These are phyloP conservation scores for Adelges cooleyi DNA, from an alignment of 1,140 invertebrate species.

Conservation along the genomic window DNA sequence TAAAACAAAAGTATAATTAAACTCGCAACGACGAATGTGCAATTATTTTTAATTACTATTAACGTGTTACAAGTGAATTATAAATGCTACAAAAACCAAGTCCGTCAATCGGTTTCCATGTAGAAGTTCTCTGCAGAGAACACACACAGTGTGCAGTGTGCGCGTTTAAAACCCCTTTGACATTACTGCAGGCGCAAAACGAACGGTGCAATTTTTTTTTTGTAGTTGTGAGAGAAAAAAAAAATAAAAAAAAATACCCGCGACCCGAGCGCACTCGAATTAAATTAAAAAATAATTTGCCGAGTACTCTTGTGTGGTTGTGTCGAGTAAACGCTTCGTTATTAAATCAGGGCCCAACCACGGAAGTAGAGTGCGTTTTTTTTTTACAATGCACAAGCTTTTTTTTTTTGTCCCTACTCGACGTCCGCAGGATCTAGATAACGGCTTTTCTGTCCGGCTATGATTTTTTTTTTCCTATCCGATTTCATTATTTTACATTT, in stretches of 20 bases:
- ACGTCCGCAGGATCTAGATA: conserved; percentile 17
- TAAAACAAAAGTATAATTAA: too few species aligned
- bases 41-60: too few species aligned
- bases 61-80: too few species aligned
- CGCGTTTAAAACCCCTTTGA: too few species aligned
- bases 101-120: too few species aligned
- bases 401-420: background rate
- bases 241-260: background rate
- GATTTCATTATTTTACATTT: background rate
- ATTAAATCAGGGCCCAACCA: conserved; percentile 4
- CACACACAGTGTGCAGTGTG: background rate
- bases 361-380: conserved; percentile 10
- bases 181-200: too few species aligned
- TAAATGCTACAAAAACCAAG: too few species aligned
- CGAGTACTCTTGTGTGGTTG: conserved; percentile 11
- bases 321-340: background rate
- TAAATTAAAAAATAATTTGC: conserved; percentile 16
- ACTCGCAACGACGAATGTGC: too few species aligned
- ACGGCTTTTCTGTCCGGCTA: conserved; percentile 10
- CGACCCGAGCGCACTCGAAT: background rate
- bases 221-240: background rate
- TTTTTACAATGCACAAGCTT: background rate
- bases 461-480: background rate
- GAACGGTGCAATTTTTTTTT: background rate
- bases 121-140: too few species aligned